Evolutionary conservation across 2,888 invertebrate species (phyloP), one percentile per base, ranked within the genome.

Genomic region (Cremastinae sp.): DNA sequence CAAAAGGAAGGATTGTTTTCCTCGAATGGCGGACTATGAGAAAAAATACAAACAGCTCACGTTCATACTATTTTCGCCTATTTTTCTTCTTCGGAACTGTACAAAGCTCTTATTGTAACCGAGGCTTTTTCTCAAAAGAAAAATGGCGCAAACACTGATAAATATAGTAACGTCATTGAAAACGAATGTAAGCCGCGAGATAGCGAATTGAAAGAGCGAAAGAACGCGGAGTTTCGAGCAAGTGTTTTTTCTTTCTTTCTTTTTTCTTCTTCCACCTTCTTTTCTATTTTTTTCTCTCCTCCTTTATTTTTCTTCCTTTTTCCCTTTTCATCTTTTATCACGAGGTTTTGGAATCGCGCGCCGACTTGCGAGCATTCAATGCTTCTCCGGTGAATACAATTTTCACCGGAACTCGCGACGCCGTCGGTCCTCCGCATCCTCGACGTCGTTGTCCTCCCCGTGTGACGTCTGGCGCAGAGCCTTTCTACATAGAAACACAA

Each of bases 401-500:
- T 78, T 78, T 73, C 65, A 70, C 71, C 71, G 75, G 71, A 75
- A 71, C 59, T 59, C 53, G 16, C 64, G 65, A 65, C 64, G 75
- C 58, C 75, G 59, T 58, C 14, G 64, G 58, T 59, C 69, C 49
- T 58, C 65, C n/a, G n/a, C n/a, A 5, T 28, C 28, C 28, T 28
- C 28, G 28, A 28, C 28, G 28, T 28, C 28, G 28, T 28, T 28
- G 28, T 28, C 28, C 28, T 28, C 28, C 28, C 28, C 28, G 28
- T n/a, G 35, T 65, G 51, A 65, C 72, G 65, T 62, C 58, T 65
- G 47, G 58, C 59, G 45, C 22, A 59, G 80, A 75, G 77, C 78
- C 78, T 81, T 81, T 81, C 82, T 79, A 80, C 80, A 56, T 74
- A 65, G 16, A 61, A 68, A 75, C 74, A 85, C 84, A 85, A 84